A percentile compares a stretch with the other conserved stretches of the same genome.
phyloP scores from a whole-genome alignment of 2,113 vertebrate genomes.

The Erythrolamprus reginae region DNA sequence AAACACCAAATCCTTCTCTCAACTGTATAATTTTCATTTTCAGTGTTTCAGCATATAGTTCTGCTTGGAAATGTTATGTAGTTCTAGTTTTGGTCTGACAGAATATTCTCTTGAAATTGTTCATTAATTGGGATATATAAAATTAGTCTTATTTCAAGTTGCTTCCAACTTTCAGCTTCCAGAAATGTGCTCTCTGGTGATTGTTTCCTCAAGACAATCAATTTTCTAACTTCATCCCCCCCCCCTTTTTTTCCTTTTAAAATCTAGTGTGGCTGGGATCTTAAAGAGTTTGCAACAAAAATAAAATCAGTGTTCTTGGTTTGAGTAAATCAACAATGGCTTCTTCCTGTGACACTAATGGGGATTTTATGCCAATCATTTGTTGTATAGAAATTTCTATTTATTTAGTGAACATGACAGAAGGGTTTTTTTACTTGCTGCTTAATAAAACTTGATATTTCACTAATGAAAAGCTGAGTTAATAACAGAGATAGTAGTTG shows the following conservation, averaged over 20 bases:
- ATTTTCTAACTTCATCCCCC: not conserved
- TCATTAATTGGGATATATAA: not conserved
- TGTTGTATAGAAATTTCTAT: not conserved
- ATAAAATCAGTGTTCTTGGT: not conserved
- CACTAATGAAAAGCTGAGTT: not conserved
- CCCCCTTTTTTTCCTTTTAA: not conserved
- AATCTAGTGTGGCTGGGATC: not conserved
- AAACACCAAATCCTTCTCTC: not conserved
- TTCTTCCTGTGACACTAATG: not conserved
- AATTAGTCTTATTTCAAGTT: not conserved
- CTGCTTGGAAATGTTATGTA: not conserved
- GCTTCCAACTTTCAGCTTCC: not conserved
- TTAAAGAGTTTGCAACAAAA: not conserved
- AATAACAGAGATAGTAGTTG: not conserved
- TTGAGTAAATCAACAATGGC: not conserved
- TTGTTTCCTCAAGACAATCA: not conserved
- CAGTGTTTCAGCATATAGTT: not conserved
- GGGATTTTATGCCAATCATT: not conserved
- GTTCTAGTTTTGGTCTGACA: not conserved
- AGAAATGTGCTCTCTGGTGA: not conserved
- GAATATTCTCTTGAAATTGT: not conserved
- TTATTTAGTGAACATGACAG: not conserved
- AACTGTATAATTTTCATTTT: not conserved
- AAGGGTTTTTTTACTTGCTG: not conserved
- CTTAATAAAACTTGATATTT: not conserved